phyloP scores from a whole-genome alignment of 2,888 invertebrate genomes.

The Brachycybe producta region DNA sequence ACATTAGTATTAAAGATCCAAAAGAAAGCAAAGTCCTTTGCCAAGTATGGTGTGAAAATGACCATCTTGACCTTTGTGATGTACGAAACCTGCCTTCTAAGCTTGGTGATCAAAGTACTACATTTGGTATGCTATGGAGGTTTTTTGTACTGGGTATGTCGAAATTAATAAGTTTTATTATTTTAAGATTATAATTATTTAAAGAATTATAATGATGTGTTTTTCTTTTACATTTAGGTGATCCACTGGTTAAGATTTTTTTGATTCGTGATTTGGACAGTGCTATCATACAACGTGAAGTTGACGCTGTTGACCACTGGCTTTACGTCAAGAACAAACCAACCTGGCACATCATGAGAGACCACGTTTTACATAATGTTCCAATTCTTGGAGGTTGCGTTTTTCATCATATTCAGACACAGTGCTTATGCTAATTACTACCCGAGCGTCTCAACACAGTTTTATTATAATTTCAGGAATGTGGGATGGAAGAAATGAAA shows the following conservation, averaged over 20 bases:
- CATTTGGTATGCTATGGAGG: constrained; percentile 7
- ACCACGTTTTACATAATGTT: constrained; percentile 19
- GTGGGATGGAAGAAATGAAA: constrained; percentile 3
- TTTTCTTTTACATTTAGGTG: constrained; percentile 11
- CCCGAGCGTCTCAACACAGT: too few species aligned
- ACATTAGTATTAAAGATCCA: not conserved
- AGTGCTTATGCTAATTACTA: not conserved
- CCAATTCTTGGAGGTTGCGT: constrained; percentile 1
- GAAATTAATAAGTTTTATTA: too few species aligned
- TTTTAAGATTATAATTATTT: too few species aligned
- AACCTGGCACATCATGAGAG: constrained; percentile 24
- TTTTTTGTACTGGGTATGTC: constrained; percentile 13
- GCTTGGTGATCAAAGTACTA: not conserved
- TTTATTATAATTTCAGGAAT: constrained; percentile 7
- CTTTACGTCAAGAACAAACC: constrained; percentile 12
- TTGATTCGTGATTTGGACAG: constrained; percentile 23
- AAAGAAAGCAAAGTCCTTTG: not conserved
- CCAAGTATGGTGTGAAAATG: constrained; percentile 8
- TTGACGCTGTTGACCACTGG: constrained; percentile 23
- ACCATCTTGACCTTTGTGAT: constrained; percentile 11
- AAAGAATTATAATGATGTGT: too few species aligned
- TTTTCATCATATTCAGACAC: not conserved
- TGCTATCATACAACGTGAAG: constrained; percentile 19
- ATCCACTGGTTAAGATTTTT: constrained; percentile 22
- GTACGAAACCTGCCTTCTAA: constrained; percentile 8